These are phyloP conservation scores for Venturia canescens DNA, from an alignment of 1,140 invertebrate species.

Conservation along the genomic window DNA sequence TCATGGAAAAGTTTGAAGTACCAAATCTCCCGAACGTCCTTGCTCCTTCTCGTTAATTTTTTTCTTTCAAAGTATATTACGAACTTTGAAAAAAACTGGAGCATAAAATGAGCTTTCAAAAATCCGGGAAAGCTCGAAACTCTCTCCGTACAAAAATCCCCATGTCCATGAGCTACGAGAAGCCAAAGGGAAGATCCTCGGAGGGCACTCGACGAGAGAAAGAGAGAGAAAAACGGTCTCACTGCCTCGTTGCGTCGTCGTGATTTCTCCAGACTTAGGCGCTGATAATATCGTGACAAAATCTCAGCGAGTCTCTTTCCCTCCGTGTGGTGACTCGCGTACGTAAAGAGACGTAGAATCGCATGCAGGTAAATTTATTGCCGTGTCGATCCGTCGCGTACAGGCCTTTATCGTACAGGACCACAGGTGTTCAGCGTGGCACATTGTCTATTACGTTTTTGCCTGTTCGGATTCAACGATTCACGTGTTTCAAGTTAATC, in stretches of 20 bases:
- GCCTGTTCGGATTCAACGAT: neutral
- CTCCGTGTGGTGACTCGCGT: neutral
- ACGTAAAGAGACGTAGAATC: neutral
- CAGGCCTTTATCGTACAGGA: conserved; percentile 1
- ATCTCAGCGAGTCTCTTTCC: conserved; percentile 5
- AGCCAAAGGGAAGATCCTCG: too few relatives aligned
- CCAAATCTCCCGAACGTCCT: too few relatives aligned
- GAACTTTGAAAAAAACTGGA: too few relatives aligned
- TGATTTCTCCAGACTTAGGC: neutral
- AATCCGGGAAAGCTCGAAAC: neutral
- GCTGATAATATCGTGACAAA: conserved; percentile 25
- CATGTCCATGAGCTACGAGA: neutral
- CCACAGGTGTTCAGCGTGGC: conserved; percentile 7
- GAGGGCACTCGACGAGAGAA: too few relatives aligned
- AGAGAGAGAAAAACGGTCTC: conserved; percentile 9
- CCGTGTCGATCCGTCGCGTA: conserved; percentile 8
- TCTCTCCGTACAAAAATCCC: neutral
- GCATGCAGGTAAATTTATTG: conserved; percentile 15
- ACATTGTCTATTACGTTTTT: conserved; percentile 22
- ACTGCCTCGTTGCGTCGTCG: neutral
- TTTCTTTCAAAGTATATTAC: too few relatives aligned
- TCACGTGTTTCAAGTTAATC: neutral
- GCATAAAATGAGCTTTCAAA: neutral
- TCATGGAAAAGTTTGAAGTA: too few relatives aligned
- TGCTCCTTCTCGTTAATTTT: too few relatives aligned